These are phyloP conservation scores for Cheirogaleus major DNA, from an alignment of 2,797 vertebrate species.

Conservation along the genomic window DNA sequence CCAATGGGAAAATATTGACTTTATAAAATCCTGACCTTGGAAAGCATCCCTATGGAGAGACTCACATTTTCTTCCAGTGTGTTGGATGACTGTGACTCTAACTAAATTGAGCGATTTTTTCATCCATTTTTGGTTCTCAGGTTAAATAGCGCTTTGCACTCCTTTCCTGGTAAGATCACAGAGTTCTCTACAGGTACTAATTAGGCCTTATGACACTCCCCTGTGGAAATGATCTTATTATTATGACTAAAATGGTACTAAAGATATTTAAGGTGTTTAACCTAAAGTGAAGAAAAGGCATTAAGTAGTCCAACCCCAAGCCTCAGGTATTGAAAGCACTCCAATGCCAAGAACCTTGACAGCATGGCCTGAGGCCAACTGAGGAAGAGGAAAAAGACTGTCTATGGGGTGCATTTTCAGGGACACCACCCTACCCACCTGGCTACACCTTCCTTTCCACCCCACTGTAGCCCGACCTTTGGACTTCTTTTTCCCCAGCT, in stretches of 20 bases:
- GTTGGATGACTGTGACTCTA: slow-evolving; percentile 14
- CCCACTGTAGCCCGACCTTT: neutral
- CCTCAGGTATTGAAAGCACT: neutral
- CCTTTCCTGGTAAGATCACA: slow-evolving; percentile 58
- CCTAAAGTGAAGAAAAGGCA: slow-evolving; percentile 37
- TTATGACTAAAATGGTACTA: slow-evolving; percentile 59
- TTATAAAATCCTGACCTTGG: slow-evolving; percentile 48
- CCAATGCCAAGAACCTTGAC: neutral
- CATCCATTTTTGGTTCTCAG: slow-evolving; percentile 38
- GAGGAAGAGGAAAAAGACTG: neutral
- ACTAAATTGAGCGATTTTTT: slow-evolving; percentile 46
- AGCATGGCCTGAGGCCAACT: neutral
- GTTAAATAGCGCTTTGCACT: slow-evolving; percentile 36
- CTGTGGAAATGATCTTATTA: slow-evolving; percentile 70
- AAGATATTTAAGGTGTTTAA: slow-evolving; percentile 59
- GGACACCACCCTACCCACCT: neutral
- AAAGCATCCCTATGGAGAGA: slow-evolving; percentile 2
- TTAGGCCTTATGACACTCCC: slow-evolving; percentile 62
- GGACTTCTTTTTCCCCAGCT: neutral
- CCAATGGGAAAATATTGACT: slow-evolving; percentile 2
- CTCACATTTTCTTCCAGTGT: neutral
- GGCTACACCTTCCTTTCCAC: neutral
- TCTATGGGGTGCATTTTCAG: neutral
- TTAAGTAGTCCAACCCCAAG: neutral
- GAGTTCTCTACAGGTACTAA: slow-evolving; percentile 62